Evolutionary conservation across 2,113 vertebrate species (phyloP), one percentile per base, ranked within the genome.

Genomic region (Vanacampus margaritifer): DNA sequence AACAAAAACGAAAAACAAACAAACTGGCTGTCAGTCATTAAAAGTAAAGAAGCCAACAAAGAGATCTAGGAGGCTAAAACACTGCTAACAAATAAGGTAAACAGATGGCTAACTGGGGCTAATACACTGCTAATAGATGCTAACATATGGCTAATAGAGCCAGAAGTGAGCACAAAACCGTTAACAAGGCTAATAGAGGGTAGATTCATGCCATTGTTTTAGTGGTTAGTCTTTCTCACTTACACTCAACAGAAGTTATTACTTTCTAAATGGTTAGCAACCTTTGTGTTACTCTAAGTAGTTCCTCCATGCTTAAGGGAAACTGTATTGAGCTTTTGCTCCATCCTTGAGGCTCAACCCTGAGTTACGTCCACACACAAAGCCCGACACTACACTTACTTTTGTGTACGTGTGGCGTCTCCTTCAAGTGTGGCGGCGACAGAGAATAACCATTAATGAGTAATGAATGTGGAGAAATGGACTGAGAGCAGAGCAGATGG

Each of bases 391-490:
- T 54, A 59, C 74, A 81, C 77, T 68, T 81, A 75, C 75, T 61
- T 69, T 78, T 64, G 70, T 73, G 66, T 51, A 39, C 36, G 53
- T 67, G 56, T 50, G 68, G 12, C 64, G 66, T 69, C 60, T 53
- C 57, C 58, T 67, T 13, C 32, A 45, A 41, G 54, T 78, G 69
- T 65, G 69, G 71, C 43, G 65, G 71, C 46, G 67, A 74, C 75
- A 79, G 41, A 69, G 68, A 17, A 50, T 85, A 90, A 84, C 85
- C 78, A 78, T 83, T 93, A 92, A 93, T 92, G 90, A 91, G 88
- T 89, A 88, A 90, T 87, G 89, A 91, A 93, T 92, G 91, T 91
- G 84, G 86, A 87, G 89, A 87, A 65, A 78, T 85, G 54, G 68
- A 71, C 73, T 68, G 53, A 72, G 72, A 62, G 71, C 37, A 60